Conservation (phyloP, 2,888 invertebrate species). For the Eulithis testata region DNA sequence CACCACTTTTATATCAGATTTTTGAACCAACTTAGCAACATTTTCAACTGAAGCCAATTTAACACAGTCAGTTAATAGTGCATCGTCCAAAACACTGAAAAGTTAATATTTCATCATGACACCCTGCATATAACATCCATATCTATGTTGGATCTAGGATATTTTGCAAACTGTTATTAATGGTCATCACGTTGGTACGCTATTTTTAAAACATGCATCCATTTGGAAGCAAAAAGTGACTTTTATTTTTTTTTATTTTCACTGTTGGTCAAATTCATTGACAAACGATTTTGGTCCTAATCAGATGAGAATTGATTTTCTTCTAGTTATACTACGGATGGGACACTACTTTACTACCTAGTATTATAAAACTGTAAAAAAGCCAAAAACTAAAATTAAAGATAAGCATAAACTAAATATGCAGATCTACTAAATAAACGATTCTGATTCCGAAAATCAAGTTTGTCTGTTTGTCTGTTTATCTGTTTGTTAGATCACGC, state of each 20-base stretch:
- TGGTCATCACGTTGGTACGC: slow-evolving; percentile 30
- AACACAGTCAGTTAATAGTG: slow-evolving; percentile 16
- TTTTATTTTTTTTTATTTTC: slow-evolving; percentile 10
- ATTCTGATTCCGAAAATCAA: too few species aligned
- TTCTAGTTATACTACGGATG: too few species aligned
- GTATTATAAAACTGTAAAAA: too few species aligned
- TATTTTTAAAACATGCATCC: slow-evolving; percentile 35
- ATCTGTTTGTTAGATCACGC: too few species aligned
- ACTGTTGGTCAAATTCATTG: slow-evolving; percentile 10
- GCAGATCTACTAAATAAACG: too few species aligned
- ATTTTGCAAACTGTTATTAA: slow-evolving; percentile 43
- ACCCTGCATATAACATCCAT: slow-evolving; percentile 37
- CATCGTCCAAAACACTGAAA: slow-evolving; percentile 19
- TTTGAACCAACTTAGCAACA: background rate
- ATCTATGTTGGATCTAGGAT: slow-evolving; percentile 32
- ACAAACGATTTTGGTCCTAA: background rate
- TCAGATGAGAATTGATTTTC: too few species aligned
- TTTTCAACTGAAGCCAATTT: slow-evolving; percentile 1
- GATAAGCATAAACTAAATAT: too few species aligned
- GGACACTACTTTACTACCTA: too few species aligned
- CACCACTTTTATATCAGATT: background rate
- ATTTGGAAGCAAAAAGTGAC: slow-evolving; percentile 32
- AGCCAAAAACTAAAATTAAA: too few species aligned
- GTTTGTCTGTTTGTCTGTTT: too few species aligned
- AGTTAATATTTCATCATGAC: slow-evolving; percentile 36